Percentiles rank a stretch among this genome's conserved stretches.
Evolutionary conservation across 2,113 vertebrate genomes (phyloP).

Genomic region (Phalacrocorax carbo): DNA sequence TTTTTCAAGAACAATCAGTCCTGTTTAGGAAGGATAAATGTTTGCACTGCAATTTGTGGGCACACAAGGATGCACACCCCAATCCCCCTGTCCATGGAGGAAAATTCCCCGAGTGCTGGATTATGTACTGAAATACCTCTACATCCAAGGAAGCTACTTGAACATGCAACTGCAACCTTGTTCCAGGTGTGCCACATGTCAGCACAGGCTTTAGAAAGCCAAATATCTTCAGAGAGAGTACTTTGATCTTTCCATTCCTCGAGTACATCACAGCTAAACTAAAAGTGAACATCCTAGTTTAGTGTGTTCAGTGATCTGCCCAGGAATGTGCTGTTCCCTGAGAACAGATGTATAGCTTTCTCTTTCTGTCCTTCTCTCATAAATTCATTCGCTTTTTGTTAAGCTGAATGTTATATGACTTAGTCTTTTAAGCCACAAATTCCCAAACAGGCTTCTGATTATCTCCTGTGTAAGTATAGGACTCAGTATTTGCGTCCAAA

Average conservation of each 20-base stretch:
- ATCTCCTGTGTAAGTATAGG: not conserved
- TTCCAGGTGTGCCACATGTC: not conserved
- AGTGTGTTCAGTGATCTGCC: not conserved
- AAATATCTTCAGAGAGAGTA: not conserved
- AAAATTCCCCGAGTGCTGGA: not conserved
- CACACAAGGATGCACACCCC: accelerated
- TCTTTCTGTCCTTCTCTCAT: not conserved
- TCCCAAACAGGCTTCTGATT: not conserved
- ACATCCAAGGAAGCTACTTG: not conserved
- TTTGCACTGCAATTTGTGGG: not conserved
- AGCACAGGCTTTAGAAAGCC: not conserved
- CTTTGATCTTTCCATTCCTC: not conserved
- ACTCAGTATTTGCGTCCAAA: not conserved
- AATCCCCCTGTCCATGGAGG: not conserved
- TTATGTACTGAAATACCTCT: not conserved
- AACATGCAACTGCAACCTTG: not conserved
- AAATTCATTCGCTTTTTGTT: not conserved
- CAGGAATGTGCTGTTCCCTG: not conserved
- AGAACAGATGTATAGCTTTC: not conserved
- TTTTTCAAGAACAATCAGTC: not conserved
- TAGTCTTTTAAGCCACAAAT: not conserved
- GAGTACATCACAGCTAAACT: not conserved
- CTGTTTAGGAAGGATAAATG: not conserved
- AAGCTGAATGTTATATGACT: not conserved
- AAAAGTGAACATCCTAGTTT: not conserved